Evolutionary conservation across 1,140 invertebrate genomes (phyloP).

Genomic region (Ostrea edulis): DNA sequence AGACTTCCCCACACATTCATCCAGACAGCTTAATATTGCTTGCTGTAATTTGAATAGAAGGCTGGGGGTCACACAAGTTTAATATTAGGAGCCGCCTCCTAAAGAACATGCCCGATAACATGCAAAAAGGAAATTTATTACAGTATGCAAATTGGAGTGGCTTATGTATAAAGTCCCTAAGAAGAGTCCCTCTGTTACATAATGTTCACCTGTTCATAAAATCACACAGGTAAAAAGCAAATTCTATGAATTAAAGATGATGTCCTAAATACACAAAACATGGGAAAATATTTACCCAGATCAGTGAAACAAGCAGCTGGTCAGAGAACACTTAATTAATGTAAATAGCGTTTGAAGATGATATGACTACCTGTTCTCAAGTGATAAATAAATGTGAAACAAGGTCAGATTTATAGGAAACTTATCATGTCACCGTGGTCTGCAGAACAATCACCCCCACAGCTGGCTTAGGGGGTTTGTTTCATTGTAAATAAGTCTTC

Average conservation of each 20-base stretch:
- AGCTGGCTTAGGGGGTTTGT: not conserved
- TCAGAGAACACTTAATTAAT: constrained; percentile 13
- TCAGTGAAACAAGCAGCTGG: constrained; percentile 9
- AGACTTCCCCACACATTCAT: not conserved
- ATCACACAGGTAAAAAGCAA: not conserved
- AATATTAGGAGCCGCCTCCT: constrained; percentile 6
- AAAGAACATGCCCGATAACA: constrained; percentile 13
- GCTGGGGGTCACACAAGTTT: constrained; percentile 32
- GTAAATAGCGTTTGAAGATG: constrained; percentile 25
- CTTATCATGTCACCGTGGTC: not conserved
- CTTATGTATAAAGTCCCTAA: constrained; percentile 11
- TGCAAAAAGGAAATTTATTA: constrained; percentile 17
- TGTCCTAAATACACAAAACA: not conserved
- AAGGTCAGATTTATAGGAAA: not conserved
- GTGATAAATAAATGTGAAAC: constrained; percentile 28
- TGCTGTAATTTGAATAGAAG: constrained; percentile 35
- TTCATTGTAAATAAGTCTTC: not conserved
- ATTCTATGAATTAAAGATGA: constrained; percentile 19
- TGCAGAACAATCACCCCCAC: not conserved
- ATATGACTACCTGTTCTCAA: constrained; percentile 3
- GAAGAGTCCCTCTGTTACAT: not conserved
- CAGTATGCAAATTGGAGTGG: constrained; percentile 13
- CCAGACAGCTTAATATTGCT: not conserved
- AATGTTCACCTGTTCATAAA: constrained; percentile 25
- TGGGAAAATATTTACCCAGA: constrained; percentile 22